phyloP scores from a whole-genome alignment of 1,140 invertebrate genomes.

The Macrobrachium rosenbergii region DNA sequence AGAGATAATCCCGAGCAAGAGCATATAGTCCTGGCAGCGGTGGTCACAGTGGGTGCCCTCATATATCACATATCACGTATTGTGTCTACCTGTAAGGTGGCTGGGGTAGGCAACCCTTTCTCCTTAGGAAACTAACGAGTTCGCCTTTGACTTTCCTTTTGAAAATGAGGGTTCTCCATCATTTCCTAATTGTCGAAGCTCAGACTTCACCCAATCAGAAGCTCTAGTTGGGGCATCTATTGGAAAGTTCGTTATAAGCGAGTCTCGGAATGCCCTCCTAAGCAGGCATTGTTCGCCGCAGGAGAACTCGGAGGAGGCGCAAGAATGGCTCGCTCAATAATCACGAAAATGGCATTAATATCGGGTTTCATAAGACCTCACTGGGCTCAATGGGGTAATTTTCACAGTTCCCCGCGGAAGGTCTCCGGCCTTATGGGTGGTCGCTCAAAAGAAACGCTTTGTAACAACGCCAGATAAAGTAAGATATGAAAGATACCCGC shows the following conservation, averaged over 20 bases:
- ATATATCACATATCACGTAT: constrained; percentile 47
- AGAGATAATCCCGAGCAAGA: constrained; percentile 44
- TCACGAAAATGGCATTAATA: constrained; percentile 60
- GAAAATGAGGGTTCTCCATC: no score
- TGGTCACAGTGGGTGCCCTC: constrained; percentile 35
- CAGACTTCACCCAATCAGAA: no score
- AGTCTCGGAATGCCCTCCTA: constrained; percentile 20
- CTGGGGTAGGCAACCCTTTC: background rate
- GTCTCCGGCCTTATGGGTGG: constrained; percentile 45
- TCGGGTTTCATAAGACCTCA: constrained; percentile 54
- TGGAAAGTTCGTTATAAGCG: constrained; percentile 30
- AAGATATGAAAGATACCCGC: no score
- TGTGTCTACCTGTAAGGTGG: constrained; percentile 34
- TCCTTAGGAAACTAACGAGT: constrained; percentile 5
- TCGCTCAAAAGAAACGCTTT: constrained; percentile 7
- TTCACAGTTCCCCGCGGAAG: constrained; percentile 37
- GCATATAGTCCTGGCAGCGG: constrained; percentile 40
- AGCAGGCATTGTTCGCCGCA: constrained; percentile 49
- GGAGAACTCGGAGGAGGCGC: constrained; percentile 44
- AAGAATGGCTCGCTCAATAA: constrained; percentile 54
- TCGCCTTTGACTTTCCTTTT: constrained; percentile 8
- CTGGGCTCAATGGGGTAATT: constrained; percentile 43
- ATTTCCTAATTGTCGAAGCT: no score
- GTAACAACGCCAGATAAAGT: background rate
- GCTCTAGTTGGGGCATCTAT: background rate